A percentile compares a stretch with the other conserved stretches of the same genome.
Evolutionary conservation across 1,140 invertebrate genomes (phyloP).

Genomic region (Bombus pascuorum): DNA sequence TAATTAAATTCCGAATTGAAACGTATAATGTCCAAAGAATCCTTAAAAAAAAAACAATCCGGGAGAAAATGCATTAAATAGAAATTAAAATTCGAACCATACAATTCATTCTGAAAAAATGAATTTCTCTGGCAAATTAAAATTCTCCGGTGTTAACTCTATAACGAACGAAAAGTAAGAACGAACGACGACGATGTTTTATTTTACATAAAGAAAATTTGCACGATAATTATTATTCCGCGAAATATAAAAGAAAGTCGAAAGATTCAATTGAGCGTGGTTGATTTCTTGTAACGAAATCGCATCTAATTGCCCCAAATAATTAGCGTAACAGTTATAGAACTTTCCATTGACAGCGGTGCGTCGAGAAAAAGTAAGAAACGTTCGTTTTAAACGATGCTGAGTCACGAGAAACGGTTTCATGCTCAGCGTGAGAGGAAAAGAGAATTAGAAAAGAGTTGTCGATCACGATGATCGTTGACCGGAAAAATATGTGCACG

Average conservation of each 20-base stretch:
- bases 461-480: slow-evolving; percentile 26
- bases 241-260: not conserved
- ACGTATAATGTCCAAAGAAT: not conserved
- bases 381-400: not conserved
- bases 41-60: not conserved
- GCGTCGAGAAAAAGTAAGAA: not conserved
- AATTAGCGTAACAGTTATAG: not conserved
- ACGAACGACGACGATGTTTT: not conserved
- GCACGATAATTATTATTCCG: not conserved
- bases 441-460: slow-evolving; percentile 21
- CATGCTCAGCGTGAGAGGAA: not conserved
- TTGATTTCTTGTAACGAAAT: not conserved
- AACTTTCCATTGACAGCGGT: slow-evolving; percentile 10
- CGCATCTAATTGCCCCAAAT: not conserved
- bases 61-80: not conserved
- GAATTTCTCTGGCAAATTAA: not conserved
- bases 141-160: not conserved
- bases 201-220: not conserved
- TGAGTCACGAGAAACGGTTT: slow-evolving; percentile 23
- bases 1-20: not conserved
- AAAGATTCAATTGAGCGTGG: not conserved
- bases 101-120: no score
- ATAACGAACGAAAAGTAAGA: not conserved
- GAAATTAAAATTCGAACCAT: not conserved
- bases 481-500: slow-evolving; percentile 34